phyloP scores from a whole-genome alignment of 1,140 invertebrate species.

The Eupristina koningsbergeri region DNA sequence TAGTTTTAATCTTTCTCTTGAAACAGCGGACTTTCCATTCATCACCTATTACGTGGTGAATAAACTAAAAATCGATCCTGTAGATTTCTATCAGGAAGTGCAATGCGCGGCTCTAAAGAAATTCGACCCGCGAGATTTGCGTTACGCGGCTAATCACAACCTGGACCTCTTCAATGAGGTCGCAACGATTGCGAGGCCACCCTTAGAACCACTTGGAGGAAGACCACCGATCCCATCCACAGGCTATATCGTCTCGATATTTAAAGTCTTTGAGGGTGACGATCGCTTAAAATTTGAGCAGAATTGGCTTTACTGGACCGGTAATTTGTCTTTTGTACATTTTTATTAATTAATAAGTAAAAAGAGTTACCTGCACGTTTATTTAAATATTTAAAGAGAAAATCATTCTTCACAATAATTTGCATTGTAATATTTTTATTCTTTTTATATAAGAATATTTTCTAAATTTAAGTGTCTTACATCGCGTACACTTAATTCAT shows the following conservation, averaged over 20 bases:
- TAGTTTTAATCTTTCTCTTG: neutral
- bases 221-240: slow-evolving; percentile 84
- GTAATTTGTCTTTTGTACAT: slow-evolving; percentile 70
- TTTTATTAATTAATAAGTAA: too few relatives aligned
- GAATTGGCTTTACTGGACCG: slow-evolving; percentile 95
- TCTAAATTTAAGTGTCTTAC: too few relatives aligned
- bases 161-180: slow-evolving; percentile 91
- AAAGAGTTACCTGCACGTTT: too few relatives aligned
- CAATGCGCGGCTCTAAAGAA: slow-evolving; percentile 84
- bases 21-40: slow-evolving; percentile 89
- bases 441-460: too few relatives aligned
- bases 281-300: slow-evolving; percentile 91
- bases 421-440: too few relatives aligned
- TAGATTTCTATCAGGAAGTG: slow-evolving; percentile 87
- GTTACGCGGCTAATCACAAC: slow-evolving; percentile 88
- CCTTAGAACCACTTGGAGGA: slow-evolving; percentile 82
- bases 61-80: slow-evolving; percentile 86
- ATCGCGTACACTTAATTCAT: too few relatives aligned
- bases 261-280: slow-evolving; percentile 94
- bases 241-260: slow-evolving; percentile 93
- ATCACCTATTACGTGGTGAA: slow-evolving; percentile 93
- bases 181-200: slow-evolving; percentile 90
- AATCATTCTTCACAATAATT: too few relatives aligned
- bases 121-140: slow-evolving; percentile 85
- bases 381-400: too few relatives aligned